Base-by-base conservation (phyloP, 2,888 invertebrate genomes). In the Apotomis capreana region DNA sequence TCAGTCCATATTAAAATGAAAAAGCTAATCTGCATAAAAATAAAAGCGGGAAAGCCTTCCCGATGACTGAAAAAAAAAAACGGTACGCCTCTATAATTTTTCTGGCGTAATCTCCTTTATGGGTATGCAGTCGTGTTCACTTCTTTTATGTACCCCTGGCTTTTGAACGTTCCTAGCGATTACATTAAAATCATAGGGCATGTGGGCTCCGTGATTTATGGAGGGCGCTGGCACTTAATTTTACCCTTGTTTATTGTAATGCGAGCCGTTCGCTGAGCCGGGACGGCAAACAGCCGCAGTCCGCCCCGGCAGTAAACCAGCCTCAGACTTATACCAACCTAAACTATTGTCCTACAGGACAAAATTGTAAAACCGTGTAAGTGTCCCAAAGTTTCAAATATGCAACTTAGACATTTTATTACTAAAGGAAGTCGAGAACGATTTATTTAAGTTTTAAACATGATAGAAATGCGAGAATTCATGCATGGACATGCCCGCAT, bases 121-220 rank as follows among this genome's bases (percentile, higher is more conserved):
- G 79, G 78, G 78, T 78, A 78, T 78, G 77, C 77, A 78, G 71
- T 77, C 75, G 68, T 76, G 70, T 70, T 64, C 52, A 58, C 61
- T 68, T 70, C 72, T 76, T 76, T 76, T 77, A 76, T 75, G 75
- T 72, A 74, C 74, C 74, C 79, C 77, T 77, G 78, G 77, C 81
- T 78, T 78, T 78, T 79, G 81, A 81, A 83, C 83, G 81, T 81
- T 81, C 81, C 80, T 79, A 81, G 79, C 79, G 80, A 79, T 83
- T 81, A 80, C 81, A 78, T 80, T 83, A 79, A 81, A 83, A 83
- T 82, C 83, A 78, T 78, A 80, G 81, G 76, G 78, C 80, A 80
- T 80, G 79, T 76, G 78, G 77, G 83, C 80, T 78, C 74, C 79
- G 81, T 87, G 87, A 88, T 86, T 84, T 84, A 88, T 87, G 81